Evolutionary conservation across 2,113 vertebrate genomes (phyloP).

Genomic region (Indicator maculatus): DNA sequence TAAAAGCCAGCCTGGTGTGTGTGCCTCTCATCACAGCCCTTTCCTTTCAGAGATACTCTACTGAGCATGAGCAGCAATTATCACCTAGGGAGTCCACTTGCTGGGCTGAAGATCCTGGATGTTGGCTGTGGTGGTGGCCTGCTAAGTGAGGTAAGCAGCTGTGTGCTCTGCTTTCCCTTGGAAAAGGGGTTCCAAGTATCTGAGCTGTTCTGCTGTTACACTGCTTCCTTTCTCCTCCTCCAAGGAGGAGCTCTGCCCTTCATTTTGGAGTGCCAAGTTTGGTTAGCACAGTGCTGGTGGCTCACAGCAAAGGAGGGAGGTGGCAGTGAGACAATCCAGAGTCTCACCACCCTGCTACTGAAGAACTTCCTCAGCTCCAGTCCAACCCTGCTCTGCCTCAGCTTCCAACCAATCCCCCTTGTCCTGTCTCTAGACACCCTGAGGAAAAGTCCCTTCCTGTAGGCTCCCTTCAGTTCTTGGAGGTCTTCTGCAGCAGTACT

Average conservation of each 20-base stretch:
- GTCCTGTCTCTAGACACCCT: too few relatives aligned
- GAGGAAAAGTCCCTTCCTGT: too few relatives aligned
- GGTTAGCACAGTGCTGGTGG: background rate
- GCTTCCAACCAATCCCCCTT: too few relatives aligned
- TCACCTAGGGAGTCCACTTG: slow-evolving; percentile 84
- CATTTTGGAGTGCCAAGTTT: background rate
- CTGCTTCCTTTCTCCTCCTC: background rate
- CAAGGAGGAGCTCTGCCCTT: background rate
- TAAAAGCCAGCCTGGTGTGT: background rate
- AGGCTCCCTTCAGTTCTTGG: too few relatives aligned
- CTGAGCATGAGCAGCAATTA: slow-evolving; percentile 78
- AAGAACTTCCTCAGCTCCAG: too few relatives aligned
- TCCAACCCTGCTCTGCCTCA: too few relatives aligned
- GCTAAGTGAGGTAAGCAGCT: slow-evolving; percentile 86
- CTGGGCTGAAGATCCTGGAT: slow-evolving; percentile 87
- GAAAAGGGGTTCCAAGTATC: background rate
- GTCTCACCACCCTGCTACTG: background rate
- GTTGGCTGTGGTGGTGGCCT: slow-evolving; percentile 95
- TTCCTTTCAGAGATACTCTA: slow-evolving; percentile 87
- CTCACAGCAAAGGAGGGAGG: background rate
- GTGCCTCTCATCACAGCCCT: background rate
- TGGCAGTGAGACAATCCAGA: background rate
- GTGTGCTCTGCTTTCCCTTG: background rate
- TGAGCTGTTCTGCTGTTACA: background rate
- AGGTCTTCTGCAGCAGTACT: too few relatives aligned